Evolutionary conservation across 1,140 invertebrate genomes (phyloP).

Genomic region (Thaumatotibia leucotreta): DNA sequence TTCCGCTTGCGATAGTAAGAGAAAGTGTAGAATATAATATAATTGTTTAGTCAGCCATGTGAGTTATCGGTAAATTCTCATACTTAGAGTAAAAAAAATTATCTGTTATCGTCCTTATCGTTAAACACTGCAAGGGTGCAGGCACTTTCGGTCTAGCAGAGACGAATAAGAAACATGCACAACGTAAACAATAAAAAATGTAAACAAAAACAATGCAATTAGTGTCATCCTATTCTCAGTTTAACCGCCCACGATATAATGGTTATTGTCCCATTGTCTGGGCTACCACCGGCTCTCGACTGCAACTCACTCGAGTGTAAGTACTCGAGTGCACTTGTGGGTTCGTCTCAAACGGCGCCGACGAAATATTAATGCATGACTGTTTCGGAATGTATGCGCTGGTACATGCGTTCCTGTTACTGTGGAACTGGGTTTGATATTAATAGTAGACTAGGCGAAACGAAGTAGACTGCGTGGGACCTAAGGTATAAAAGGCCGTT

Average conservation of each 20-base stretch:
- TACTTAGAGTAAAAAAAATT: background rate
- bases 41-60: no score
- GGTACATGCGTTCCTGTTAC: background rate
- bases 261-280: background rate
- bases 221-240: background rate
- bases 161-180: background rate
- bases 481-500: background rate
- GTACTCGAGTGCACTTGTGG: conserved; percentile 2
- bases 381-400: background rate
- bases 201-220: background rate
- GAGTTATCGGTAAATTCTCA: no score
- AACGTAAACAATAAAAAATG: background rate
- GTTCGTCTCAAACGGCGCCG: background rate
- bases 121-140: background rate
- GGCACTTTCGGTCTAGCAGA: background rate
- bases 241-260: background rate
- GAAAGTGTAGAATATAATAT: no score
- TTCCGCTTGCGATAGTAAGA: no score
- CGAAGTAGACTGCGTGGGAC: background rate
- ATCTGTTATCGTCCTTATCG: background rate
- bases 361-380: conserved; percentile 12
- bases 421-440: background rate
- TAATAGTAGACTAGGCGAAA: background rate
- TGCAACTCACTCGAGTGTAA: background rate
- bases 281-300: background rate